These are phyloP conservation scores for Orthosia gothica DNA, from an alignment of 2,888 invertebrate genomes.

Conservation along the genomic window DNA sequence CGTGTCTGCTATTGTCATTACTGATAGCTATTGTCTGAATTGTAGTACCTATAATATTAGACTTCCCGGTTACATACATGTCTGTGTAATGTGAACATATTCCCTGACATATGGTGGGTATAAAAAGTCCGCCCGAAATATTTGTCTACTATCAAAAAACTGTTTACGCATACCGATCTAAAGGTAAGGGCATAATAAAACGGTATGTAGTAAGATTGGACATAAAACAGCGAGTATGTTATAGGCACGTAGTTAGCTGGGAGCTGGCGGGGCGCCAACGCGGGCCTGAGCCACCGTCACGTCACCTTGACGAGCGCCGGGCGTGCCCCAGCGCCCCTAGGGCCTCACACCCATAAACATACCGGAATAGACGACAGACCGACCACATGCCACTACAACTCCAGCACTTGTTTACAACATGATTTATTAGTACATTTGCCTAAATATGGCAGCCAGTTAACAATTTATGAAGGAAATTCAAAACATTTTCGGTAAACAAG, in stretches of 20 bases:
- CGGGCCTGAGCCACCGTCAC: slow-evolving; percentile 37
- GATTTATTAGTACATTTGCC: slow-evolving; percentile 27
- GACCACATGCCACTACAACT: slow-evolving; percentile 29
- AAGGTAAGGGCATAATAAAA: slow-evolving; percentile 55
- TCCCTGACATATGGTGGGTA: neutral
- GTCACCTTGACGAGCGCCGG: slow-evolving; percentile 56
- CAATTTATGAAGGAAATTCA: slow-evolving; percentile 24
- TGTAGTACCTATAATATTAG: neutral
- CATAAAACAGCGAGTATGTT: slow-evolving; percentile 51
- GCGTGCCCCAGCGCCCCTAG: slow-evolving; percentile 57
- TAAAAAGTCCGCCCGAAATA: slow-evolving; percentile 7
- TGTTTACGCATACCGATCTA: slow-evolving; percentile 53
- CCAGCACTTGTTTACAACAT: slow-evolving; percentile 18
- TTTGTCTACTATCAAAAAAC: slow-evolving; percentile 16
- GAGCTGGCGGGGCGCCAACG: slow-evolving; percentile 61
- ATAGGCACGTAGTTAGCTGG: slow-evolving; percentile 36
- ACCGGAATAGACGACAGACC: slow-evolving; percentile 43
- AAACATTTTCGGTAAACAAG: slow-evolving; percentile 24
- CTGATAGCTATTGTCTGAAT: slow-evolving; percentile 19
- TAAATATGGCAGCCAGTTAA: slow-evolving; percentile 22
- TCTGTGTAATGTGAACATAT: neutral
- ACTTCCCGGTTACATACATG: neutral
- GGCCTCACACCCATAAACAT: slow-evolving; percentile 57
- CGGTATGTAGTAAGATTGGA: slow-evolving; percentile 43
- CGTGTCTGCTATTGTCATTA: neutral